phyloP scores from a whole-genome alignment of 2,888 invertebrate genomes.

The Tachina fera region DNA sequence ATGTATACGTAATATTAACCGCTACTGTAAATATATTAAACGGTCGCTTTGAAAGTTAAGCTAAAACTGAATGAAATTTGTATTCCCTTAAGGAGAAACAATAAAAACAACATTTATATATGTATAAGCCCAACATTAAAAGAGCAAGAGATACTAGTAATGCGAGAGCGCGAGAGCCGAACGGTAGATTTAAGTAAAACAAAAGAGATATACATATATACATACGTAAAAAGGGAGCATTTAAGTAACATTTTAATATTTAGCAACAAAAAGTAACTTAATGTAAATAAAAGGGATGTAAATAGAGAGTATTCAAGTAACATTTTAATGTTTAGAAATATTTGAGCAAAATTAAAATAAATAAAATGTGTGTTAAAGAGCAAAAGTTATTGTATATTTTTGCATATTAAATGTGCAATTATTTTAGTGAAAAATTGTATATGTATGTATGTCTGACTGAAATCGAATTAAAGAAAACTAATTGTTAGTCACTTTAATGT shows the following conservation, averaged over 20 bases:
- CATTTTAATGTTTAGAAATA: too few species aligned
- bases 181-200: neutral
- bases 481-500: too few species aligned
- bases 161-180: neutral
- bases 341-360: too few species aligned
- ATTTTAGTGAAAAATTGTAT: too few species aligned
- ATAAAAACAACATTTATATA: neutral
- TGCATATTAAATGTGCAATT: too few species aligned
- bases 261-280: neutral
- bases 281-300: neutral
- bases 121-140: neutral
- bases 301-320: neutral
- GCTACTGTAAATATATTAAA: neutral
- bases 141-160: slow-evolving; percentile 2
- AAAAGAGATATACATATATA: too few species aligned
- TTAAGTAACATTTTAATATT: neutral
- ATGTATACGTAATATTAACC: slow-evolving; percentile 10
- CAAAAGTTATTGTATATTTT: too few species aligned
- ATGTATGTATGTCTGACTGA: too few species aligned
- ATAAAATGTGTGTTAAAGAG: too few species aligned
- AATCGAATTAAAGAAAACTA: too few species aligned
- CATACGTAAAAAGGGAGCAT: neutral
- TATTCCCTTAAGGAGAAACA: slow-evolving; percentile 15
- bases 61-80: slow-evolving; percentile 22
- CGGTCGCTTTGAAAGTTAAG: neutral